Percentiles rank a stretch among this genome's conserved stretches.
phyloP scores from a whole-genome alignment of 1,140 invertebrate species.

The Temnothorax curvispinosus region DNA sequence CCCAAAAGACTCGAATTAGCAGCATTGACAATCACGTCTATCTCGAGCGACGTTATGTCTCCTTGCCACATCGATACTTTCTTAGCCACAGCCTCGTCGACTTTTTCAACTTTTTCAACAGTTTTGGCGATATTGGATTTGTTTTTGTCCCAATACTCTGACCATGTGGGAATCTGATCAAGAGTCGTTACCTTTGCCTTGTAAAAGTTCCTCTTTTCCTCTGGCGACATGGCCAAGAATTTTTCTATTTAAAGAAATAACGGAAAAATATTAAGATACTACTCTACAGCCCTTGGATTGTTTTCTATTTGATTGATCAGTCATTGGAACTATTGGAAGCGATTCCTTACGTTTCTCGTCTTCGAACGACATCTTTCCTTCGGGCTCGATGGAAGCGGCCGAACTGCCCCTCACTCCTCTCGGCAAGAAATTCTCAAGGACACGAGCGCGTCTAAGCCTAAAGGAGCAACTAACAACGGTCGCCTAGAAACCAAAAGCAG shows the following conservation, averaged over 20 bases:
- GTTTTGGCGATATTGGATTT: conserved; percentile 78
- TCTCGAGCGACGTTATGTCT: conserved; percentile 95
- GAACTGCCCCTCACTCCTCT: conserved; percentile 23
- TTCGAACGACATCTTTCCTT: conserved; percentile 64
- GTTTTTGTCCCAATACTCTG: conserved; percentile 84
- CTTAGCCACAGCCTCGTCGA: conserved; percentile 84
- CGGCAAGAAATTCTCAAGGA: conserved; percentile 29
- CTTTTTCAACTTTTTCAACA: conserved; percentile 79
- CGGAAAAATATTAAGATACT: neutral
- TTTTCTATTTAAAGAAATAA: conserved; percentile 80
- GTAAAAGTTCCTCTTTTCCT: conserved; percentile 87
- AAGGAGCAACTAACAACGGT: conserved; percentile 40
- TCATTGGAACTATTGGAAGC: neutral
- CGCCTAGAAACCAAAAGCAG: conserved; percentile 69
- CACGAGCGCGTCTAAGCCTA: neutral
- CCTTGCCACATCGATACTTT: conserved; percentile 91
- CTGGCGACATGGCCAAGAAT: conserved; percentile 85
- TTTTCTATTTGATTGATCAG: neutral
- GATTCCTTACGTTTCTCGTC: conserved; percentile 72
- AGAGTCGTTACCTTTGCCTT: conserved; percentile 83
- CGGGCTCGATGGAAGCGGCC: neutral
- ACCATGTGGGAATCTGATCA: conserved; percentile 88
- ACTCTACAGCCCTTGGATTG: neutral
- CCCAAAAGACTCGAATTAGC: conserved; percentile 93
- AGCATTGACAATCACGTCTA: conserved; percentile 97